Evolutionary conservation across 2,113 vertebrate species (phyloP), one percentile per base, ranked within the genome.

Genomic region (Chaetops frenatus): DNA sequence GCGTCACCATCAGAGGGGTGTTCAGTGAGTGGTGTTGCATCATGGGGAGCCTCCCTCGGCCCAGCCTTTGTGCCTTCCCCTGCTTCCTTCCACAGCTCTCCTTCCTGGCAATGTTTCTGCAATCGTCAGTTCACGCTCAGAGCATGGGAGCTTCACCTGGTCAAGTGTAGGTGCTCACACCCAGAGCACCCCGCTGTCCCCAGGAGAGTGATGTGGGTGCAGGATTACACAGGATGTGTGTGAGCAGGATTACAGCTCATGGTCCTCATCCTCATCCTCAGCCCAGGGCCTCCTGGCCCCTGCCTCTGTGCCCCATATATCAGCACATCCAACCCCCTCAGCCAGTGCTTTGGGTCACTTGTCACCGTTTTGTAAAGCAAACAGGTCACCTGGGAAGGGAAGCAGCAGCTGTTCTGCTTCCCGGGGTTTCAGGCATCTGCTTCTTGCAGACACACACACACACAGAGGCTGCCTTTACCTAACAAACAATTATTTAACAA

Each of bases 401-500:
- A 84, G 29, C 86, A 86, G 78, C 97, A 97, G 97, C 95, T 97
- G 95, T 48, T 86, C 77, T 48, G 70, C 57, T 74, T 95, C 87
- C 83, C 11, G 2, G 5, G 53, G 53, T 86, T 91, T 92, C 3
- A 16, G 50, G 70, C 73, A 73, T 82, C 91, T 28, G 2, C 81
- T 86, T 48, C 36, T 42, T 33, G 36, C 42, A 23, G 51, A 58
- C 48, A 44, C 38, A 22, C 45, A n/a, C 23, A 16, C 40, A n/a
- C 25, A 25, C 15, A 31, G 0, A 36, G 50, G 86, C 81, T 95
- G 82, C 92, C 73, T 95, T 95, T 62, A 95, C 96, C 96, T 95
- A 85, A 23, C 93, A 95, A 97, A 97, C 96, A 95, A 94, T 96
- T 96, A 90, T 60, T 86, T 96, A 95, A 93, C 92, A 94, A 96